phyloP scores from a whole-genome alignment of 2,797 vertebrate species.

The Gallinago solitaria region DNA sequence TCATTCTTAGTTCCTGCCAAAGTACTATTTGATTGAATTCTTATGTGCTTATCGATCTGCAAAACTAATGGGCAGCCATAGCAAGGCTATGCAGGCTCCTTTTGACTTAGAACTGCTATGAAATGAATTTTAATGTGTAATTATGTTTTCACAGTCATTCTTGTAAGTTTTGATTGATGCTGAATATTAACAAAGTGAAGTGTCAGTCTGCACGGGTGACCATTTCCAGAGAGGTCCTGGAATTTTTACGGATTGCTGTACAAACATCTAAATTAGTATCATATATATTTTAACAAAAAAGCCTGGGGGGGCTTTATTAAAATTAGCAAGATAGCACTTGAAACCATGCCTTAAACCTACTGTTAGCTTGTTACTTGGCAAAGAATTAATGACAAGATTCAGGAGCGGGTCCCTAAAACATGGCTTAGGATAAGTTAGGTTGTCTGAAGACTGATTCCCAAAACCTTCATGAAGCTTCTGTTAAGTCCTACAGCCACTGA shows the following conservation, averaged over 20 bases:
- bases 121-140: background rate
- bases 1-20: background rate
- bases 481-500: background rate
- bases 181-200: background rate
- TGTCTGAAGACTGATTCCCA: background rate
- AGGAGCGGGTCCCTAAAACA: background rate
- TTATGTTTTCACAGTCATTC: background rate
- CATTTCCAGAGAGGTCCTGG: background rate
- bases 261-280: background rate
- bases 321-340: background rate
- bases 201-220: background rate
- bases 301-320: background rate
- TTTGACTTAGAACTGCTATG: background rate
- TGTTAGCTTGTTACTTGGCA: background rate
- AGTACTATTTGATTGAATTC: slow-evolving; percentile 17
- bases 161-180: background rate
- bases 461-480: background rate
- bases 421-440: background rate
- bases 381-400: background rate
- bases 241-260: background rate
- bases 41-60: slow-evolving; percentile 15
- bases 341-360: background rate
- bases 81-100: background rate
- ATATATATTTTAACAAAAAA: background rate
- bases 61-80: background rate